A percentile compares a stretch with the other conserved stretches of the same genome.
phyloP scores from a whole-genome alignment of 2,888 invertebrate species.

The Macroteleia sp. region DNA sequence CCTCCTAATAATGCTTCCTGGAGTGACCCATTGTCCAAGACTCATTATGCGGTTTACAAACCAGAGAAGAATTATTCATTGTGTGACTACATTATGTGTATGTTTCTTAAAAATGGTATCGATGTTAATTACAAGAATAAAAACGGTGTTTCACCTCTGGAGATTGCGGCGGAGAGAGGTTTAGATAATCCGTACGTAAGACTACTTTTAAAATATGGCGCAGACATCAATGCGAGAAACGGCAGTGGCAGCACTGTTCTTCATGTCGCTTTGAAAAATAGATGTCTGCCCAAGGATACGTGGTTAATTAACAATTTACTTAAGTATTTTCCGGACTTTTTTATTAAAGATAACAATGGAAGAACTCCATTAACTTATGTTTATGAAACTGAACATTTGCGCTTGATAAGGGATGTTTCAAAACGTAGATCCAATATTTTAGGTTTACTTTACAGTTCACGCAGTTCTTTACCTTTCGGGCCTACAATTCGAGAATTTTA shows the following conservation, averaged over 20 bases:
- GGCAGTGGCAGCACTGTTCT: slow-evolving; percentile 26
- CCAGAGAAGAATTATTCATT: background rate
- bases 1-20: slow-evolving; percentile 6
- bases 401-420: too few relatives aligned
- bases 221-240: slow-evolving; percentile 35
- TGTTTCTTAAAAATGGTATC: slow-evolving; percentile 18
- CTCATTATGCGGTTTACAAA: too few relatives aligned
- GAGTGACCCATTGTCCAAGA: too few relatives aligned
- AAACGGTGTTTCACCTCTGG: slow-evolving; percentile 17
- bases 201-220: slow-evolving; percentile 14
- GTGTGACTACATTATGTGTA: slow-evolving; percentile 26
- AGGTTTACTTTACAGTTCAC: too few relatives aligned
- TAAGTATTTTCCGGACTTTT: slow-evolving; percentile 30
- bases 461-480: too few relatives aligned
- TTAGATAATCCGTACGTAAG: slow-evolving; percentile 23
- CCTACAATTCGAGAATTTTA: too few relatives aligned
- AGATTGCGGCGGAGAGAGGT: slow-evolving; percentile 30
- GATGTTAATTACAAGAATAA: slow-evolving; percentile 37
- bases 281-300: slow-evolving; percentile 1
- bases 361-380: slow-evolving; percentile 20
- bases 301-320: slow-evolving; percentile 5
- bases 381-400: too few relatives aligned
- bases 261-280: slow-evolving; percentile 16
- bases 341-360: slow-evolving; percentile 18
- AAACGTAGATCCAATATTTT: too few relatives aligned